Percentiles rank a stretch among this genome's conserved stretches.
Evolutionary conservation across 2,113 vertebrate species (phyloP).

Genomic region (Rafetus swinhoei): DNA sequence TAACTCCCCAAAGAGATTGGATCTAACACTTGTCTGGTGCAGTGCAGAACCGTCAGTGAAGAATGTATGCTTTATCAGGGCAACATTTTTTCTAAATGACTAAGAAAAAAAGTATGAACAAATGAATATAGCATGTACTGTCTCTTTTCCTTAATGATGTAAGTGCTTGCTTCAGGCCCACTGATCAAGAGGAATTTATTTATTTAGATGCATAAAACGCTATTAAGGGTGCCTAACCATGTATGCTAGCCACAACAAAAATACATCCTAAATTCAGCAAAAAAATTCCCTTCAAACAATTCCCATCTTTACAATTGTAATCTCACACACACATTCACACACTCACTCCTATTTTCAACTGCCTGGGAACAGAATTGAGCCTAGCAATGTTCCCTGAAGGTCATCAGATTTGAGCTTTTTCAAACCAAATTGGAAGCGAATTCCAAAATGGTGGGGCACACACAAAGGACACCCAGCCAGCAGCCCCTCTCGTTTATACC

Average conservation of each 20-base stretch:
- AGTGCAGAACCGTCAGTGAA: not conserved
- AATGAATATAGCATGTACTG: not conserved
- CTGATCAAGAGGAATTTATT: constrained; percentile 1
- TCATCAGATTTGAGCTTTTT: rapidly evolving
- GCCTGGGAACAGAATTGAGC: not conserved
- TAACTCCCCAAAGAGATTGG: not conserved
- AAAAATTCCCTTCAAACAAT: not conserved
- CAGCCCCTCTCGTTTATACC: rapidly evolving
- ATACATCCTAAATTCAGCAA: rapidly evolving
- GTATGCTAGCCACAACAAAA: not conserved
- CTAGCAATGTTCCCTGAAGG: not conserved
- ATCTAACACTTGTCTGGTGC: not conserved
- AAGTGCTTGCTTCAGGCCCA: not conserved
- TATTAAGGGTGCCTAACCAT: rapidly evolving
- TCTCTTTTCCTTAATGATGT: not conserved
- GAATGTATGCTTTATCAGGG: not conserved
- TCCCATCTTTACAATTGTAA: not conserved
- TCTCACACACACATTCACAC: not conserved
- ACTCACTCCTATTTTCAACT: not conserved
- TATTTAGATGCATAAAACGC: not conserved
- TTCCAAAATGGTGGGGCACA: rapidly evolving
- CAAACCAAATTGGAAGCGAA: not conserved
- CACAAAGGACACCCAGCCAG: not conserved
- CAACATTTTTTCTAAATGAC: not conserved
- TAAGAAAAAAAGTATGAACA: not conserved